A percentile compares a stretch with the other conserved stretches of the same genome.
Evolutionary conservation across 2,113 vertebrate species (phyloP).

Genomic region (Chelonoidis abingdonii): DNA sequence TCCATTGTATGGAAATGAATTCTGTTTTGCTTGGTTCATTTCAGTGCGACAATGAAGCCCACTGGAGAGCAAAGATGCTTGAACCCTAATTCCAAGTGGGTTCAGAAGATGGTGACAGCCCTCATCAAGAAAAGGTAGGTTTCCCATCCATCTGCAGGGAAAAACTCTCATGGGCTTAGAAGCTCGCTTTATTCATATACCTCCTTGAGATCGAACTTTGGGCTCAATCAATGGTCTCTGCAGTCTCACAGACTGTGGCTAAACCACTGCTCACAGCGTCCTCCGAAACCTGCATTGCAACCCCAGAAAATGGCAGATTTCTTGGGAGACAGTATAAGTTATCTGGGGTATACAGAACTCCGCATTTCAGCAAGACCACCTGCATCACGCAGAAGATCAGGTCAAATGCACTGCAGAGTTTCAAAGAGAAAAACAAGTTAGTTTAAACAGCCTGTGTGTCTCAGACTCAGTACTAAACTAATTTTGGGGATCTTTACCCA

Average conservation of each 20-base stretch:
- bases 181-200: background rate
- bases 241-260: too few relatives aligned
- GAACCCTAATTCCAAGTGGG: background rate
- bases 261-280: background rate
- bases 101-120: background rate
- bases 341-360: background rate
- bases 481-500: background rate
- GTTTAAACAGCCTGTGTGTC: background rate
- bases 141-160: background rate
- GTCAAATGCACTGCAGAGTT: background rate
- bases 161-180: background rate
- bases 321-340: too few relatives aligned
- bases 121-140: background rate
- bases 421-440: background rate
- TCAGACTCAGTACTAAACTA: background rate
- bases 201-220: background rate
- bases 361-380: background rate
- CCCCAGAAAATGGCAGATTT: background rate
- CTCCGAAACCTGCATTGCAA: background rate
- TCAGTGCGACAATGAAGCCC: background rate
- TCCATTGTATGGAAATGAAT: background rate
- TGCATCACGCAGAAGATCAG: background rate
- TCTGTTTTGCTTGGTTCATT: background rate
- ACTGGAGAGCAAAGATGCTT: background rate
- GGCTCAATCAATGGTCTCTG: background rate